A percentile compares a stretch with the other conserved stretches of the same genome.
These are phyloP conservation scores for Unio delphinus DNA, from an alignment of 2,888 invertebrate genomes.

Conservation along the genomic window DNA sequence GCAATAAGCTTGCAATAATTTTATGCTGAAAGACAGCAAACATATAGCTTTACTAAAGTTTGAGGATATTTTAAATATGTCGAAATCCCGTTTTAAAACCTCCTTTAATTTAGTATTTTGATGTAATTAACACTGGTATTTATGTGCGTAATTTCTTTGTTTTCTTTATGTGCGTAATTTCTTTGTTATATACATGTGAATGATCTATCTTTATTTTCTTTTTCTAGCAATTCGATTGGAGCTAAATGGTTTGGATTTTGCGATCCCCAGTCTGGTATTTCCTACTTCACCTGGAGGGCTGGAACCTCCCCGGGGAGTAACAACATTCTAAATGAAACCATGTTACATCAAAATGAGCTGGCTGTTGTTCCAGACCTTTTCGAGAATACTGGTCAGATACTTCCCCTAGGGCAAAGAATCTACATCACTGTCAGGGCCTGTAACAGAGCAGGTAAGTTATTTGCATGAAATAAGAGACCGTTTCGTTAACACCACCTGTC, in stretches of 20 bases:
- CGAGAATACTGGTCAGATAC: slow-evolving; percentile 10
- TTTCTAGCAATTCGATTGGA: slow-evolving; percentile 12
- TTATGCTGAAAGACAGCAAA: too few species aligned
- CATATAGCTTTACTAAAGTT: too few species aligned
- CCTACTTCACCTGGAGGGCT: slow-evolving; percentile 17
- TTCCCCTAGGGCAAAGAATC: slow-evolving; percentile 23
- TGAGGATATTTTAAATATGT: too few species aligned
- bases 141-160: neutral
- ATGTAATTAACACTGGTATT: neutral
- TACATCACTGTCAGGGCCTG: slow-evolving; percentile 46
- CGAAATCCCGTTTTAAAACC: too few species aligned
- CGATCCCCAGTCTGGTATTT: slow-evolving; percentile 23
- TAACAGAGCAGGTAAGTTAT: slow-evolving; percentile 37
- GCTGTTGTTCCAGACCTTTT: slow-evolving; percentile 13
- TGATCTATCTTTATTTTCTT: too few species aligned
- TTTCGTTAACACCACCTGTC: too few species aligned
- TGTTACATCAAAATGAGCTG: slow-evolving; percentile 14
- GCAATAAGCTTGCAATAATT: too few species aligned
- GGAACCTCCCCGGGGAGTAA: slow-evolving; percentile 13
- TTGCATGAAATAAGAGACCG: too few species aligned
- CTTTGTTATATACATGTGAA: too few species aligned
- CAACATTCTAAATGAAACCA: slow-evolving; percentile 9
- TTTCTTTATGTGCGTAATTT: too few species aligned
- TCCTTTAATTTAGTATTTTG: neutral
- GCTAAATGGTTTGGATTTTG: slow-evolving; percentile 25